Percentiles rank a stretch among this genome's conserved stretches.
These are phyloP conservation scores for Anguilla obscura DNA, from an alignment of 2,797 vertebrate species.

Conservation along the genomic window DNA sequence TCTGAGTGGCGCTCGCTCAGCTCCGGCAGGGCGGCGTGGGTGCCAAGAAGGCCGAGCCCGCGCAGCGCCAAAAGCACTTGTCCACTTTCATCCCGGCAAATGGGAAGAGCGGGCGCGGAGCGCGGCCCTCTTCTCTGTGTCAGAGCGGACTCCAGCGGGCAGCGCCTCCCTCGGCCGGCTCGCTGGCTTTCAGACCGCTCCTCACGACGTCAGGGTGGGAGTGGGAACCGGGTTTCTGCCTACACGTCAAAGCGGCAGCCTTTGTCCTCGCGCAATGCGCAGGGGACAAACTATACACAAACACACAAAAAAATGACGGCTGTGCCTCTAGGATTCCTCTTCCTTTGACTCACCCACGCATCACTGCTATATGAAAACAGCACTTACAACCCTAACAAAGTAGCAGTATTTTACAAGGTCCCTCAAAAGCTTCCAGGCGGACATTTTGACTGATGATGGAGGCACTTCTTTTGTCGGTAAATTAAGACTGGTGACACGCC, in stretches of 20 bases:
- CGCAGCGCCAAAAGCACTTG: neutral
- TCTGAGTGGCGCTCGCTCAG: neutral
- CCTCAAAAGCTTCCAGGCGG: conserved; percentile 29
- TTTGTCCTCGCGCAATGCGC: conserved; percentile 29
- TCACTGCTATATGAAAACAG: conserved; percentile 41
- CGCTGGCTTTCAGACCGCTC: neutral
- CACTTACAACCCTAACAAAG: conserved; percentile 39
- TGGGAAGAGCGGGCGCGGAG: neutral
- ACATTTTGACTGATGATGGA: conserved; percentile 31
- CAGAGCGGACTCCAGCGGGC: neutral
- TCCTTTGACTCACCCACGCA: conserved; percentile 48
- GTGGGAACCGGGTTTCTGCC: neutral
- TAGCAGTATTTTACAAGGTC: conserved; percentile 32
- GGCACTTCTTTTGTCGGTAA: conserved; percentile 35
- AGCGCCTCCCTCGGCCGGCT: neutral
- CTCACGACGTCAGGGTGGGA: neutral
- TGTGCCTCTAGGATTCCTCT: conserved; percentile 39
- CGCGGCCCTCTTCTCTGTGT: neutral
- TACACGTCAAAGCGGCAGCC: conserved; percentile 37
- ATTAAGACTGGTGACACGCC: conserved; percentile 31
- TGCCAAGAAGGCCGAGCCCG: neutral
- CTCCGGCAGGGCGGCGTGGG: neutral
- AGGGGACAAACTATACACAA: conserved; percentile 32
- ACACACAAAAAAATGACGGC: conserved; percentile 39
- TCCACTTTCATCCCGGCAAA: neutral